These are phyloP conservation scores for Octomys mimax DNA, from an alignment of 2,797 vertebrate genomes.

Conservation along the genomic window DNA sequence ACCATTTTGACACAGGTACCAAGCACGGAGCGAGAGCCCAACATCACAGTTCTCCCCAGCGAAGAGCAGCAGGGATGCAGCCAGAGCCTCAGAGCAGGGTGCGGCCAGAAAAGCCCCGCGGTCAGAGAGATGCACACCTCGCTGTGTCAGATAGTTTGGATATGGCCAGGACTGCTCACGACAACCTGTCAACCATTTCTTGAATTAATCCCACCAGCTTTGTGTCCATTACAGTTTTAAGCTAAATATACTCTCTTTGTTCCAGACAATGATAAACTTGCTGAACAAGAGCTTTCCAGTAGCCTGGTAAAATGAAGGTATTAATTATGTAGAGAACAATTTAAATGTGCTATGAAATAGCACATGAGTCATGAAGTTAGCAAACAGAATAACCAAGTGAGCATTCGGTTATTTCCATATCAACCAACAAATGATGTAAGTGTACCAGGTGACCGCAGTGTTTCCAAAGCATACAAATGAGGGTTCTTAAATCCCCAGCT, in stretches of 20 bases:
- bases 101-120: not conserved
- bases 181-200: not conserved
- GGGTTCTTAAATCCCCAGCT: conserved; percentile 65
- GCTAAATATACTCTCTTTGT: not conserved
- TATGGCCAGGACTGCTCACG: not conserved
- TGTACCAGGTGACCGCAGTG: not conserved
- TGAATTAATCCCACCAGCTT: not conserved
- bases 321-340: not conserved
- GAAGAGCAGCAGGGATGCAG: not conserved
- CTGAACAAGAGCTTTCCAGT: conserved; percentile 27
- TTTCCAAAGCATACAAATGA: conserved; percentile 41
- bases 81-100: not conserved
- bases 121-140: not conserved
- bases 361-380: not conserved
- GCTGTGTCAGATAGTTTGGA: not conserved
- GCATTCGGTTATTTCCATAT: conserved; percentile 43
- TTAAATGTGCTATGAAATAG: not conserved
- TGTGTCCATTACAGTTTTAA: not conserved
- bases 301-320: not conserved
- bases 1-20: not conserved
- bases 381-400: conserved; percentile 31
- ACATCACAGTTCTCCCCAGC: not conserved
- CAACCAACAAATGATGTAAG: conserved; percentile 67
- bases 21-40: not conserved
- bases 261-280: not conserved